Evolutionary conservation across 2,888 invertebrate genomes (phyloP).

Genomic region (Zaprionus lineosus): DNA sequence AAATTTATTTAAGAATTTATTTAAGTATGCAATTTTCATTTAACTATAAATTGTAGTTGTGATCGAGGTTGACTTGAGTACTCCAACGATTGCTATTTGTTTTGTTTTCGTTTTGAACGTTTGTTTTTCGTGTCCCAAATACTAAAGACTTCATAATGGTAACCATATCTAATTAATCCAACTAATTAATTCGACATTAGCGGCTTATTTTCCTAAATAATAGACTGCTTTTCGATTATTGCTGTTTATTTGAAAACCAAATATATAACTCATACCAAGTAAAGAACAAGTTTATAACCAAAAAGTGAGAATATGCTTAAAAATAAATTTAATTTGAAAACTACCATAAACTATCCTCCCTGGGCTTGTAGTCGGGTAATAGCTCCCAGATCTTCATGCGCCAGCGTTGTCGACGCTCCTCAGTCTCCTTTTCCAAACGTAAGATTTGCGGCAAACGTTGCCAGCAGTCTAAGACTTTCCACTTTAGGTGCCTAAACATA

Average conservation of each 20-base stretch:
- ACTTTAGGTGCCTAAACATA: constrained; percentile 80
- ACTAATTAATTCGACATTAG: no score
- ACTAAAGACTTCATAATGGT: background rate
- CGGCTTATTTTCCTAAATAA: no score
- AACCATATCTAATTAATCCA: background rate
- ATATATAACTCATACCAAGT: background rate
- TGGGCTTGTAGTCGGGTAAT: constrained; percentile 87
- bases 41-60: no score
- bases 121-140: background rate
- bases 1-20: no score
- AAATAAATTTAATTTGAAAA: constrained; percentile 1
- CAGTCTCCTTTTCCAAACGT: constrained; percentile 87
- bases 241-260: no score
- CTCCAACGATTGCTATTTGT: no score
- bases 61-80: no score
- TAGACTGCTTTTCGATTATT: no score
- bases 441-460: constrained; percentile 86
- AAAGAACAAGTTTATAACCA: constrained; percentile 12
- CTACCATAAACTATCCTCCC: constrained; percentile 71
- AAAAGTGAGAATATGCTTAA: no score
- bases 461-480: constrained; percentile 85
- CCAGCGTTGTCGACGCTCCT: constrained; percentile 87
- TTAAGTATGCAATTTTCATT: no score
- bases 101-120: no score
- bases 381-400: constrained; percentile 88